Evolutionary conservation across 1,140 invertebrate species (phyloP), one percentile per base, ranked within the genome.

Genomic region (Saccostrea cuccullata): DNA sequence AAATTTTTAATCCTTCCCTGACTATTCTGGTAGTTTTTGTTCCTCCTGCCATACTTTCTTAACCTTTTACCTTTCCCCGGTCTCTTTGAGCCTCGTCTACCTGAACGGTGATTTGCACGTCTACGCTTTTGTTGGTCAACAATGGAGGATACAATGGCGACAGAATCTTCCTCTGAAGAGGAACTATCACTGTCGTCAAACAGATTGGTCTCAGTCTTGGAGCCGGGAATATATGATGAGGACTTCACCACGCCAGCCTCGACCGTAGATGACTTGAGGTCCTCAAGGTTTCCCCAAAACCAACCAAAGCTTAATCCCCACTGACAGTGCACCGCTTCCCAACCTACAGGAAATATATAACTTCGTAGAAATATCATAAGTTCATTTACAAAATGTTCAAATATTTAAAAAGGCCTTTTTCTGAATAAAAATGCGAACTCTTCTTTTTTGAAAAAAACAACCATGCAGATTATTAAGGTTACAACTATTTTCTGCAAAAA

Each of bases 271-370:
- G 70, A 77, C 26, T 77, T 77, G 4, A 77, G 70, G 30, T 77
- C 70, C 15, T 77, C 70, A 30, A 77, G 13, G 3, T 77, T 77
- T 17, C 70, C 70, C 70, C 70, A 77, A 30, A 77, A 77, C 70
- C 70, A 77, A 77, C 70, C 70, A 77, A 77, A 77, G 15, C 70
- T 77, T 30, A 77, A 77, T 26, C 70, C 70, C 70, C 70, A 77
- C 26, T 77, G 70, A 36, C 70, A 30, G 23, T 77, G 3, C 15
- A 36, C 70, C 11, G 70, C 12, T 15, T 77, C 70, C 70, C n/a
- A 17, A 64, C 20, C 58, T 64, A 20, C 58, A 64, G 58, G 20
- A n/a, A 64, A 64, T 60, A 60, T 13, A 58, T 47, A 8, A 47
- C 47, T 6, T 47, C 47, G 47, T 47, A 47, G 9, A 9, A 47